Evolutionary conservation across 2,113 vertebrate species (phyloP), one percentile per base, ranked within the genome.

Genomic region (Corvus cornix): DNA sequence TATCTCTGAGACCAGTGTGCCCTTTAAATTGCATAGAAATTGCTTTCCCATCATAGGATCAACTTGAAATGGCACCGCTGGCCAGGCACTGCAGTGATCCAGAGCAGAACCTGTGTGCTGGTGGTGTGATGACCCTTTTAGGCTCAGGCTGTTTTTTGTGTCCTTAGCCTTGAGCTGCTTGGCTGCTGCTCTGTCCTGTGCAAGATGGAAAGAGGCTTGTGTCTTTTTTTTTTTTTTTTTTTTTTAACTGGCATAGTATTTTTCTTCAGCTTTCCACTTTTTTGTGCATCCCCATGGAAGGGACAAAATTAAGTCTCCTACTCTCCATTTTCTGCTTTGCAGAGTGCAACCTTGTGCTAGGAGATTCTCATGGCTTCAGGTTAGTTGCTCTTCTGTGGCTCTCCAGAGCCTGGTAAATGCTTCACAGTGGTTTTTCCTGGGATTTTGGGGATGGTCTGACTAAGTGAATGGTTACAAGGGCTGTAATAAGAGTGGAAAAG

Each of bases 91-190:
- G 77, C 73, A 39, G 49, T 26, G 44, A 3, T 21, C 14, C 3
- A 9, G 77, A 52, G 75, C 79, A 76, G 79, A 85, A 6, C 52
- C 60, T 20, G 31, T 3, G 44, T 49, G 77, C 76, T 49, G 30
- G 0, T 1, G 3, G 8, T 4, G 2, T 20, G n/a, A 49, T 19
- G 35, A 19, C 41, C 24, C 79, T 51, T 55, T 9, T 11, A 30
- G 68, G 48, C 58, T 41, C 55, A 8, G 27, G 68, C 59, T 62
- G 75, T 15, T 62, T 66, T 75, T 30, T 31, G 62, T 66, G 52
- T 26, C 59, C n/a, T 56, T 46, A 22, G 41, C 1, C 0, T 31
- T 37, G 46, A 0, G 2, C 26, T 14, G n/a, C 37, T 33, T 37
- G 49, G 41, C 6, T 60, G 33, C 55, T 6, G 2, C 68, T 67